Evolutionary conservation across 2,797 vertebrate species (phyloP), one percentile per base, ranked within the genome.

Genomic region (Muscicapa striata): DNA sequence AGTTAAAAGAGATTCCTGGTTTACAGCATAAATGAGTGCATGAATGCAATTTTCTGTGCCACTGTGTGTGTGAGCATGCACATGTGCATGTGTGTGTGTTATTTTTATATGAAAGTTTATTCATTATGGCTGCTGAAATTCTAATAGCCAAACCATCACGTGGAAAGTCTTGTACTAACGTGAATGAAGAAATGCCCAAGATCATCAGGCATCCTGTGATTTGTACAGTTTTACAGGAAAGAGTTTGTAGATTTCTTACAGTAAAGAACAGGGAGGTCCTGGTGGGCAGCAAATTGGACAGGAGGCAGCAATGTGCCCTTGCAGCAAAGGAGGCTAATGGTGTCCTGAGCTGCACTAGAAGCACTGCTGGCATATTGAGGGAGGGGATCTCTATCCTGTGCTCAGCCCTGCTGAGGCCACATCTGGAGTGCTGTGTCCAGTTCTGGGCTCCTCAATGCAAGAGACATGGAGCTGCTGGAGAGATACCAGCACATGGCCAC

Each of bases 31-130:
- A 77, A 34, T 34, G n/a, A 61, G 15, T 40, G 23, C 21, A 48
- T n/a, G 9, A 63, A 59, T 59, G 41, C n/a, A 75, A 84, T 51
- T 15, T 15, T 38, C 8, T 57, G 18, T 55, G 49, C 36, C 7
- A 17, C 12, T 43, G 11, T 41, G 23, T 58, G 11, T 46, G 9
- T n/a, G 21, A 18, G 7, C 7, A 2, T 2, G 1, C 1, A 3
- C 20, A 5, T 24, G 24, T 48, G 48, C 14, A 48, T 24, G 14
- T 48, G 9, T 12, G 2, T 16, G 8, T 43, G 22, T 32, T 43
- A 23, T 48, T 51, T 12, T 1, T 38, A 54, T 16, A n/a, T 38
- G 27, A 46, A 70, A 51, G 7, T 45, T 66, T 46, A 69, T 84
- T 72, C 9, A 10, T 72, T 82, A 48, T 58, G 34, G 29, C 18